These are phyloP conservation scores for Polyommatus icarus DNA, from an alignment of 2,888 invertebrate genomes.

Conservation along the genomic window DNA sequence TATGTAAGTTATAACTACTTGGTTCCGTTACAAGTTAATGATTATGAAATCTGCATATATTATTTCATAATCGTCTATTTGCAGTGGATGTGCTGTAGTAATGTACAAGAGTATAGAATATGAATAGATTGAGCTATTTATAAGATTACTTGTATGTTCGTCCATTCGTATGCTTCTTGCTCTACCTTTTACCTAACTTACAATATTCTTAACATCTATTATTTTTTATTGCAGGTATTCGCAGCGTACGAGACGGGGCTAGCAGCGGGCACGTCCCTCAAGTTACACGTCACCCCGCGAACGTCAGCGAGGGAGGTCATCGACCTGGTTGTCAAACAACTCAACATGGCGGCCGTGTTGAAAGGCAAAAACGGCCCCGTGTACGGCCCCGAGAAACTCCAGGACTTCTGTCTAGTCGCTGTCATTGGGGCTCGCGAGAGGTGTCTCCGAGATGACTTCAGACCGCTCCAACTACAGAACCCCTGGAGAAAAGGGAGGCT, in stretches of 20 bases:
- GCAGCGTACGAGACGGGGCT: conserved; percentile 98
- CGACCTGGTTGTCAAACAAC: conserved; percentile 95
- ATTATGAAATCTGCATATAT: no score
- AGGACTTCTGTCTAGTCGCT: conserved; percentile 95
- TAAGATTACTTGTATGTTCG: no score
- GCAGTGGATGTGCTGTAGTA: no score
- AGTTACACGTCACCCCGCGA: conserved; percentile 94
- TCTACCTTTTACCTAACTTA: no score
- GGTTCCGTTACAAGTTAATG: no score
- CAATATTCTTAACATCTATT: background rate
- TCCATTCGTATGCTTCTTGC: no score
- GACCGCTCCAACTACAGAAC: conserved; percentile 94
- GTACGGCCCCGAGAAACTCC: conserved; percentile 89
- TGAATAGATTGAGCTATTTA: no score
- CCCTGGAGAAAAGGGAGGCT: conserved; percentile 97
- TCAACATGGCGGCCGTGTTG: conserved; percentile 94
- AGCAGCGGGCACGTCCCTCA: conserved; percentile 94
- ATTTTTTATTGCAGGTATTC: conserved; percentile 85
- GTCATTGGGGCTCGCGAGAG: conserved; percentile 97
- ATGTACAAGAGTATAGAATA: no score
- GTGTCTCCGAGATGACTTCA: conserved; percentile 96
- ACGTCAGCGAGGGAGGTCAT: conserved; percentile 98
- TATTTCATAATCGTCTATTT: no score
- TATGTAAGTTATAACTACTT: no score
- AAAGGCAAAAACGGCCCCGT: conserved; percentile 93